Percentiles rank a stretch among this genome's conserved stretches.
phyloP scores from a whole-genome alignment of 2,888 invertebrate species.

The Parapristionchus giblindavisi region DNA sequence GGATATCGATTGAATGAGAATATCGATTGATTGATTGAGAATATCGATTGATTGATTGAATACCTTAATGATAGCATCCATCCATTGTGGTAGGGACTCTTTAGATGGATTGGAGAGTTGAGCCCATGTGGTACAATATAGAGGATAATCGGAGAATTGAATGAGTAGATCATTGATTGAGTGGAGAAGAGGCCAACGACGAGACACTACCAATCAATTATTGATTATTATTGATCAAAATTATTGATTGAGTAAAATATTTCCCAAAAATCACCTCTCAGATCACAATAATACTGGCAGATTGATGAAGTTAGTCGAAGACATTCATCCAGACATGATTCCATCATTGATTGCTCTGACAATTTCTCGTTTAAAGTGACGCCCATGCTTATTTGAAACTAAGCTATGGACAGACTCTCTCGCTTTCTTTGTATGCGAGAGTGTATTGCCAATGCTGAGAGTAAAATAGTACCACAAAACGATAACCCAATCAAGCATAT shows the following conservation, averaged over 20 bases:
- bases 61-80: constrained; percentile 32
- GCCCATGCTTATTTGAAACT: no score
- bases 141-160: constrained; percentile 65
- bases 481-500: no score
- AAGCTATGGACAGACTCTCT: no score
- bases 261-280: neutral
- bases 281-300: constrained; percentile 41
- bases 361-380: no score
- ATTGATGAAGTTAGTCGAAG: constrained; percentile 49
- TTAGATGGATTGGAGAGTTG: constrained; percentile 1
- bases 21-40: no score
- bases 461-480: no score
- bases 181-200: constrained; percentile 40
- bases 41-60: no score
- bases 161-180: constrained; percentile 43
- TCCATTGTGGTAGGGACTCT: constrained; percentile 21
- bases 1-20: no score
- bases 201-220: neutral
- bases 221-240: neutral
- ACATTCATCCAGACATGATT: constrained; percentile 58
- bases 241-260: neutral
- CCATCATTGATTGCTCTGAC: constrained; percentile 64
- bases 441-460: no score
- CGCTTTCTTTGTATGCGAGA: no score
- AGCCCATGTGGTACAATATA: constrained; percentile 51